Base-by-base conservation (phyloP, 2,797 vertebrate species). In the Crenichthys baileyi region DNA sequence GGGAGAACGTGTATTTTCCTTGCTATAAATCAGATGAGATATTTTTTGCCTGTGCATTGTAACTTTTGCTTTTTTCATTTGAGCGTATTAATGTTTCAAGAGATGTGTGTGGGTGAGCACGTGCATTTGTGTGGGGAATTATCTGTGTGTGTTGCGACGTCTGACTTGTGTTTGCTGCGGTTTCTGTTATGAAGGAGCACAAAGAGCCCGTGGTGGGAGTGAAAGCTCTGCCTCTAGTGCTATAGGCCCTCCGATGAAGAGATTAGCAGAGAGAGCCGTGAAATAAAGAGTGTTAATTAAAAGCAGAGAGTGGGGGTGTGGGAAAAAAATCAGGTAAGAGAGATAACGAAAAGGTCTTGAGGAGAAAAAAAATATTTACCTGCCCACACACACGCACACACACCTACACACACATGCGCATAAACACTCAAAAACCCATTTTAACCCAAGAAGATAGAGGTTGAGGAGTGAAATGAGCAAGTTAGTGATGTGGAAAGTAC, bases 271-370 rank as follows among this genome's bases (percentile, higher is more conserved):
- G 79, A 84, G 87, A 85, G 79, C 75, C 78, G 79, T 78, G 89
- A 92, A 93, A 91, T 90, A 91, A 91, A 91, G 84, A 91, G 80
- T 80, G 92, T 89, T 93, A 93, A 93, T 92, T 93, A 93, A 92
- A 93, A 90, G 85, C 73, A 85, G 86, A 74, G 83, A 87, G 85
- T 81, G 85, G 83, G 85, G 88, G 88, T 91, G 90, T 90, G 91
- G 91, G 90, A 91, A 91, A 91, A 68, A 70, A n/a, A 26, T 91
- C 91, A 93, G 92, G 90, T 93, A 89, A 88, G 82, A 83, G 90
- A 88, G 91, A 92, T 92, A 92, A 90, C 91, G 83, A 75, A 51
- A 72, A 82, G 90, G 85, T 85, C 73, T 83, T 83, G 76, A 67
- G 84, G 58, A 67, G 36, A 36, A 63, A 24, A 61, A 72, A 83